These are phyloP conservation scores for Scomber scombrus DNA, from an alignment of 2,113 vertebrate genomes.

Conservation along the genomic window DNA sequence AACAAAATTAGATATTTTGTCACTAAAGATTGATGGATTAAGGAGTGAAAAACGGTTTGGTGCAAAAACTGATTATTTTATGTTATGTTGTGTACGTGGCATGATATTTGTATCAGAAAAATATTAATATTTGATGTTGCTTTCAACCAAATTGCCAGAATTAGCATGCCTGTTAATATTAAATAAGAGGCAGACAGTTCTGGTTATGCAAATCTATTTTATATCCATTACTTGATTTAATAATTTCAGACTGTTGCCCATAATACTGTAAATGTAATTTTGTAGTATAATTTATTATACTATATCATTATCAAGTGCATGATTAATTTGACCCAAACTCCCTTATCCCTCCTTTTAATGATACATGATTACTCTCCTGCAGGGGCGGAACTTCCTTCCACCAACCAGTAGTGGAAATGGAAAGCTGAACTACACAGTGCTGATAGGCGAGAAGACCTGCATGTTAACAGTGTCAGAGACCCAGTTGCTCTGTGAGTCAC, in stretches of 20 bases:
- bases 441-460: conserved; percentile 96
- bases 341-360: neutral
- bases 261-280: neutral
- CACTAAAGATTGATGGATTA: too few relatives aligned
- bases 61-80: too few relatives aligned
- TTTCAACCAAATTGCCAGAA: too few relatives aligned
- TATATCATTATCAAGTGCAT: too few relatives aligned
- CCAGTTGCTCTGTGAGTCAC: conserved; percentile 97
- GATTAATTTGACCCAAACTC: neutral
- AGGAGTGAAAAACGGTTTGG: too few relatives aligned
- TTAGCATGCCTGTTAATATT: too few relatives aligned
- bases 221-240: too few relatives aligned
- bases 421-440: conserved; percentile 96
- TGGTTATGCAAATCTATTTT: neutral
- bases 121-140: too few relatives aligned
- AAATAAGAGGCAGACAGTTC: too few relatives aligned
- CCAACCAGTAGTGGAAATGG: conserved; percentile 92
- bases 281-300: neutral
- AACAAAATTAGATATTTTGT: too few relatives aligned
- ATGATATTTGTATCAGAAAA: too few relatives aligned
- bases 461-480: conserved; percentile 94
- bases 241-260: neutral
- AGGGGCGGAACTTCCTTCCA: conserved; percentile 97
- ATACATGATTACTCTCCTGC: conserved; percentile 26
- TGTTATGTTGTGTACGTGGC: too few relatives aligned